Conservation (phyloP, 2,113 vertebrate species). For the Rhombomys opimus region DNA sequence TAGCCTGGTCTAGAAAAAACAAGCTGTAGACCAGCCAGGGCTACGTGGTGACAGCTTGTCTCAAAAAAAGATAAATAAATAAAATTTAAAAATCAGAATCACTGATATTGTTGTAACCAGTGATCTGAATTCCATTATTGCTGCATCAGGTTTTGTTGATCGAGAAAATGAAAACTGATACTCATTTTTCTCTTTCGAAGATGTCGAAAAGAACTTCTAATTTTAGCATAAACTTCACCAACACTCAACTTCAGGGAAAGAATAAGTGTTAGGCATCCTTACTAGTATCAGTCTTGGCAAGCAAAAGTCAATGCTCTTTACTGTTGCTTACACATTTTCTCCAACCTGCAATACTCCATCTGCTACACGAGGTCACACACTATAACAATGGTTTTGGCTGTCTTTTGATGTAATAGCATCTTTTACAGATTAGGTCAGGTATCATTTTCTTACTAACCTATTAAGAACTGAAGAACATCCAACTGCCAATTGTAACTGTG, state of each 20-base stretch:
- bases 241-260: neutral
- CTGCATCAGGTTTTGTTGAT: neutral
- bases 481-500: neutral
- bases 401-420: neutral
- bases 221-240: neutral
- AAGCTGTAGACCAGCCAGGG: neutral
- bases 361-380: neutral
- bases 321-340: neutral
- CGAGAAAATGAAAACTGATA: slow-evolving; percentile 38
- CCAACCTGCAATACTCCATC: neutral
- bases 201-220: neutral
- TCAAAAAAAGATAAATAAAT: neutral
- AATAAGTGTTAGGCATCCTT: neutral
- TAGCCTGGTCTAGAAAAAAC: neutral
- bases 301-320: neutral
- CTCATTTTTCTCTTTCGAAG: slow-evolving; percentile 7
- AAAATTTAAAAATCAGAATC: neutral
- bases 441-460: neutral
- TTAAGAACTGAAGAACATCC: neutral
- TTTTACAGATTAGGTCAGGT: neutral
- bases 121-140: neutral
- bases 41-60: neutral
- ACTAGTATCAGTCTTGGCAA: neutral
- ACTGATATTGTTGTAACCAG: slow-evolving; percentile 3
- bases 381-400: neutral